Percentiles rank a stretch among this genome's conserved stretches.
These are phyloP conservation scores for Drosophila melanica DNA, from an alignment of 1,140 invertebrate species.

Conservation along the genomic window DNA sequence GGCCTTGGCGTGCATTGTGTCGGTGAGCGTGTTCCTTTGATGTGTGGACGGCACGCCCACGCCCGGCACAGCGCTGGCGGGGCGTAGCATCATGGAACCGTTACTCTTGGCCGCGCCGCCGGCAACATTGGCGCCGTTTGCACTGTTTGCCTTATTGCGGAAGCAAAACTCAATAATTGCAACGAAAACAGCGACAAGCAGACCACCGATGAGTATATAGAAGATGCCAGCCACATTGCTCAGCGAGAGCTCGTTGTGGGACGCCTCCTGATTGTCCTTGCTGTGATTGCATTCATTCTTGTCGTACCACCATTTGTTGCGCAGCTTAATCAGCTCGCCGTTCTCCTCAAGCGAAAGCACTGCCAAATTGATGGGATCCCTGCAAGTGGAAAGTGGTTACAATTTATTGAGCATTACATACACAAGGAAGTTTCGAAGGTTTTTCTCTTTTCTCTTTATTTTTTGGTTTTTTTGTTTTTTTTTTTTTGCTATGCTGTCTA, in stretches of 20 bases:
- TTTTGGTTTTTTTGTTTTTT: too few relatives aligned
- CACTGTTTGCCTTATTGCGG: conserved; percentile 87
- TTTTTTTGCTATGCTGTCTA: neutral
- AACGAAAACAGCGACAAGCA: conserved; percentile 94
- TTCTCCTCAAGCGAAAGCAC: conserved; percentile 96
- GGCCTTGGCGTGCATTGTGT: conserved; percentile 95
- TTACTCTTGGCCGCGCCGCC: conserved; percentile 85
- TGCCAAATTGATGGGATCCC: conserved; percentile 95
- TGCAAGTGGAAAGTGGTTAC: conserved; percentile 81
- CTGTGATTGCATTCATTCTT: conserved; percentile 90
- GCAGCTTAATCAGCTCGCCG: conserved; percentile 94
- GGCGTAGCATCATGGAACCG: conserved; percentile 68
- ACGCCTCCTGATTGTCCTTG: conserved; percentile 88
- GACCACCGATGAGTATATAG: conserved; percentile 97
- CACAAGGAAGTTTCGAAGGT: too few relatives aligned
- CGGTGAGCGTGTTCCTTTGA: conserved; percentile 91
- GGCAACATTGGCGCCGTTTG: conserved; percentile 23
- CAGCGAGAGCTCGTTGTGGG: conserved; percentile 95
- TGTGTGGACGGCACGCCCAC: conserved; percentile 80
- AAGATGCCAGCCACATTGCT: conserved; percentile 99
- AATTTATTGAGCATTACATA: neutral
- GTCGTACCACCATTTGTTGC: conserved; percentile 97
- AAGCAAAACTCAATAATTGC: conserved; percentile 97
- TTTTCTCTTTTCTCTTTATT: too few relatives aligned
- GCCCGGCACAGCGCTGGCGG: conserved; percentile 77